A percentile compares a stretch with the other conserved stretches of the same genome.
phyloP scores from a whole-genome alignment of 2,113 vertebrate species.

The Pluvialis apricaria region DNA sequence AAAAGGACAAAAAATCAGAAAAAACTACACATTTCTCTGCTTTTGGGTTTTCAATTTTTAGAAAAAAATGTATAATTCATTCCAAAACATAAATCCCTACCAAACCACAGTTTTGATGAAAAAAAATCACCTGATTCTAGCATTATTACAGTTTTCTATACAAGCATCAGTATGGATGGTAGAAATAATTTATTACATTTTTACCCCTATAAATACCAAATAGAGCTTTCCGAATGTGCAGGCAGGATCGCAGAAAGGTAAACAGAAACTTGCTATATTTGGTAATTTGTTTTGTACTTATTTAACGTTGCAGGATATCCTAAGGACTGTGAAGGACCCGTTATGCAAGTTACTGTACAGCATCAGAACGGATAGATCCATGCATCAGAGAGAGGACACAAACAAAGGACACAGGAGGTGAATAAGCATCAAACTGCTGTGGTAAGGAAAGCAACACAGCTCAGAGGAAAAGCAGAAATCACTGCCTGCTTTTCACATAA shows the following conservation, averaged over 20 bases:
- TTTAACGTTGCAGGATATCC: neutral
- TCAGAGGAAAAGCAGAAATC: neutral
- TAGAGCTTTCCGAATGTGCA: neutral
- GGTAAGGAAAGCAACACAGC: neutral
- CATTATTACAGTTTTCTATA: neutral
- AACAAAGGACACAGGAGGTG: neutral
- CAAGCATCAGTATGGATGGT: neutral
- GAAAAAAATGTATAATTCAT: neutral
- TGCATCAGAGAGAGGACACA: neutral
- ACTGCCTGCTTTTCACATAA: neutral
- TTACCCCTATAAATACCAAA: neutral
- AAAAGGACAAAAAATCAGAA: neutral
- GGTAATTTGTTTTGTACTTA: neutral
- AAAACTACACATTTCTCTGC: neutral
- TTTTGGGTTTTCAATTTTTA: neutral
- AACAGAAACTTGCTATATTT: neutral
- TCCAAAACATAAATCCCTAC: neutral
- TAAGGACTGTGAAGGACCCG: neutral
- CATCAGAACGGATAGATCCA: neutral
- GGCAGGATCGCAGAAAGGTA: neutral
- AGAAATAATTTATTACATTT: neutral
- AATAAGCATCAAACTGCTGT: neutral
- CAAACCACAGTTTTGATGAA: neutral
- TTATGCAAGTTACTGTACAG: neutral
- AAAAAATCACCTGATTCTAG: neutral